Evolutionary conservation across 2,888 invertebrate species (phyloP).

Genomic region (Endotricha flammealis): DNA sequence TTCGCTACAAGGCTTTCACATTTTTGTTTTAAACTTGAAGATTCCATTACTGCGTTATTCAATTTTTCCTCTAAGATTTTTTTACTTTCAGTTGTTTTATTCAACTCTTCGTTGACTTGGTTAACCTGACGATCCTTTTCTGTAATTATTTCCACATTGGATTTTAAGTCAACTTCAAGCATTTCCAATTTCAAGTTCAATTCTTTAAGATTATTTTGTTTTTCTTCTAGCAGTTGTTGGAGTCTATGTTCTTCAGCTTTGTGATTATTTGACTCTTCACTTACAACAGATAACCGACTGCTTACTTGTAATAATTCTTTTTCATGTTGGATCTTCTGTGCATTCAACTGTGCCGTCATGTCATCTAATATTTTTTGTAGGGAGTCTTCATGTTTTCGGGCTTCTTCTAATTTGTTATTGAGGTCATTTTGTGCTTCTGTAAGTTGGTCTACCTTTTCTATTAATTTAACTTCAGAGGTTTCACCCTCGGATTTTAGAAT

Average conservation of each 20-base stretch:
- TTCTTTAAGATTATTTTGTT: slow-evolving; percentile 58
- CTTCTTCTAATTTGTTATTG: slow-evolving; percentile 67
- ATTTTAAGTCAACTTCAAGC: slow-evolving; percentile 66
- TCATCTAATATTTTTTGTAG: slow-evolving; percentile 66
- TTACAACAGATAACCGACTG: slow-evolving; percentile 38
- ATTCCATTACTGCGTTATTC: slow-evolving; percentile 52
- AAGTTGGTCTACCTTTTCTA: slow-evolving; percentile 70
- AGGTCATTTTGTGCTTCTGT: slow-evolving; percentile 70
- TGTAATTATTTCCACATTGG: slow-evolving; percentile 57
- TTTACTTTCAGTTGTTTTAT: slow-evolving; percentile 57
- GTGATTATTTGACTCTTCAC: slow-evolving; percentile 45
- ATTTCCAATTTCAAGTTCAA: slow-evolving; percentile 62
- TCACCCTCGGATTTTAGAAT: slow-evolving; percentile 64
- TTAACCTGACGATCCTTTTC: slow-evolving; percentile 72
- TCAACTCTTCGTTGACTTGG: slow-evolving; percentile 53
- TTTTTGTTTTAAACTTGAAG: slow-evolving; percentile 55
- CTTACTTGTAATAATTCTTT: slow-evolving; percentile 54
- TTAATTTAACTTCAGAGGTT: slow-evolving; percentile 64
- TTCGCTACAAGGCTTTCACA: slow-evolving; percentile 61
- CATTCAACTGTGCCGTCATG: slow-evolving; percentile 63
- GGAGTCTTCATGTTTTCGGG: slow-evolving; percentile 67
- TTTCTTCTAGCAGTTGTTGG: slow-evolving; percentile 49
- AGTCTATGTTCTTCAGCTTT: slow-evolving; percentile 45
- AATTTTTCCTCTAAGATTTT: slow-evolving; percentile 67
- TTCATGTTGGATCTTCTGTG: slow-evolving; percentile 57